These are phyloP conservation scores for Cyprinodon variegatus DNA, from an alignment of 2,113 vertebrate genomes.

Conservation along the genomic window DNA sequence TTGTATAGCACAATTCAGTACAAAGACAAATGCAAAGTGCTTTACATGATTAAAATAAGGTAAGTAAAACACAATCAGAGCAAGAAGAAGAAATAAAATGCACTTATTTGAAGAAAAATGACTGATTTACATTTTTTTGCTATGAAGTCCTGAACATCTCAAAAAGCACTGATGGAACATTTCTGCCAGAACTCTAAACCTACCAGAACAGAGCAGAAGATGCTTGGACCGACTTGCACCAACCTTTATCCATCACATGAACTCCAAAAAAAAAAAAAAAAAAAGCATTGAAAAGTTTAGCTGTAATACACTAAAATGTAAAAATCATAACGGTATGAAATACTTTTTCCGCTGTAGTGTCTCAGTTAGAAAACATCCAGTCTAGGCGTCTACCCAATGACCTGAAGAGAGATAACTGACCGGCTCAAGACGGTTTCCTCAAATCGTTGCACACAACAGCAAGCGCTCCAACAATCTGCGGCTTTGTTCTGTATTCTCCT, in stretches of 20 bases:
- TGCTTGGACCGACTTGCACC: not conserved
- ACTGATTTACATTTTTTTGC: too few relatives aligned
- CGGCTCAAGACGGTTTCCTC: conserved; percentile 31
- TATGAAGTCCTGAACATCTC: not conserved
- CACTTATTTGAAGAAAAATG: too few relatives aligned
- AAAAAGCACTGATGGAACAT: not conserved
- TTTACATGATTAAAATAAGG: too few relatives aligned
- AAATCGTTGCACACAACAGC: conserved; percentile 25
- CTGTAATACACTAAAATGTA: not conserved
- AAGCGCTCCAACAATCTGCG: conserved; percentile 53
- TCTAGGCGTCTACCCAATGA: conserved; percentile 34
- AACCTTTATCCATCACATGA: not conserved
- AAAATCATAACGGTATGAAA: not conserved
- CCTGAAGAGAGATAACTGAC: conserved; percentile 36
- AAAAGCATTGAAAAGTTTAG: not conserved
- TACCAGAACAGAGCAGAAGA: not conserved
- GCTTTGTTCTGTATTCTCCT: conserved; percentile 60
- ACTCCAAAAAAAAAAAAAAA: not conserved
- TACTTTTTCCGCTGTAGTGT: conserved; percentile 10
- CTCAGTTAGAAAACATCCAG: conserved; percentile 30
- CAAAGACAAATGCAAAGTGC: too few relatives aligned
- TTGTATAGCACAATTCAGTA: too few relatives aligned
- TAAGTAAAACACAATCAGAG: too few relatives aligned
- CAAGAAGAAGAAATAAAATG: too few relatives aligned
- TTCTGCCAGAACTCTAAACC: not conserved